Evolutionary conservation across 2,797 vertebrate genomes (phyloP).

Genomic region (Lagodon rhomboides): DNA sequence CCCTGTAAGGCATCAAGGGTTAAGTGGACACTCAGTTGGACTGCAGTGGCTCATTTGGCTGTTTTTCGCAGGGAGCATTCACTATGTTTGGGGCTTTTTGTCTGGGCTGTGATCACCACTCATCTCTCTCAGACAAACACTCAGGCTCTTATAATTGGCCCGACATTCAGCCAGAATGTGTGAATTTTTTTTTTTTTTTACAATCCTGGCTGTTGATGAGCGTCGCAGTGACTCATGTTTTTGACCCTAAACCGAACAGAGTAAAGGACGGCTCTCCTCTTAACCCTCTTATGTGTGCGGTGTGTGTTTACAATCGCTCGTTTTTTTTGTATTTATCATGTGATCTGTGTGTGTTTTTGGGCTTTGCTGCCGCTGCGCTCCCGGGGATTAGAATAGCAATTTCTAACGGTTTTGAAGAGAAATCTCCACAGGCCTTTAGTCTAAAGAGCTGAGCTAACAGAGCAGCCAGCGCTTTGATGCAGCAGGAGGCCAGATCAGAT

Average conservation of each 20-base stretch:
- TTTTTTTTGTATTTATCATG: conserved; percentile 23
- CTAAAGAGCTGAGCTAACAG: conserved; percentile 54
- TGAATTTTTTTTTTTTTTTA: conserved; percentile 7
- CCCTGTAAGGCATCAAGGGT: conserved; percentile 2
- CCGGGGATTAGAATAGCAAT: conserved; percentile 47
- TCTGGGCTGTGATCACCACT: conserved; percentile 32
- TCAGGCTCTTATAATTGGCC: conserved; percentile 46
- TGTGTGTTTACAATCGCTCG: not conserved
- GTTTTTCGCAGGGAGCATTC: conserved; percentile 29
- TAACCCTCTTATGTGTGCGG: conserved; percentile 8
- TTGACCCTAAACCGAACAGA: conserved; percentile 45
- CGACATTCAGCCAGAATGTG: conserved; percentile 27
- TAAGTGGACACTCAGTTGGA: conserved; percentile 46
- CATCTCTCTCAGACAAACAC: conserved; percentile 37
- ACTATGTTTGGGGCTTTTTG: conserved; percentile 32
- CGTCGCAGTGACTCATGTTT: conserved; percentile 36
- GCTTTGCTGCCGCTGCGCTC: conserved; percentile 36
- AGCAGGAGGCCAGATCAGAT: conserved; percentile 67
- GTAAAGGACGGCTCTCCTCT: conserved; percentile 22
- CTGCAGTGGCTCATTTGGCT: conserved; percentile 22
- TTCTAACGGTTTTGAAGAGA: conserved; percentile 60
- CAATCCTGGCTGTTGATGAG: conserved; percentile 19
- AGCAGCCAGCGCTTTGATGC: conserved; percentile 53
- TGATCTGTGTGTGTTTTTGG: conserved; percentile 38
- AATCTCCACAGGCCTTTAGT: conserved; percentile 59